These are phyloP conservation scores for Actenoides hombroni DNA, from an alignment of 2,113 vertebrate genomes.

Conservation along the genomic window DNA sequence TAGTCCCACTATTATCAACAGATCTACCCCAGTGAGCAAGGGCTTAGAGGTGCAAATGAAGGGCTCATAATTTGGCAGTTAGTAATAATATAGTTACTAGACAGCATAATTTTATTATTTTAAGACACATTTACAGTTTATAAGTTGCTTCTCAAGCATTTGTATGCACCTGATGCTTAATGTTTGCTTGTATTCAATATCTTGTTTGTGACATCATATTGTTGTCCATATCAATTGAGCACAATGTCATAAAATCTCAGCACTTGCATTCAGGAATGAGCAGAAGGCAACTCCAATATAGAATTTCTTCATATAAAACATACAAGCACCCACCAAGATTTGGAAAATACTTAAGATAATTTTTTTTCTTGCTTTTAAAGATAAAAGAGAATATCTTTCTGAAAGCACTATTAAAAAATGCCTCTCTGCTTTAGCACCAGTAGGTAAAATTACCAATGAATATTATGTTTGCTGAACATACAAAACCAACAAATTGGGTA, in stretches of 20 bases:
- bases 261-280: background rate
- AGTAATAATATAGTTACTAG: background rate
- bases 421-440: background rate
- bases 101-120: background rate
- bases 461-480: background rate
- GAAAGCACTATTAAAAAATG: background rate
- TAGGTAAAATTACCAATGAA: background rate
- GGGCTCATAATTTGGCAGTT: background rate
- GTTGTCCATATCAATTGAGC: background rate
- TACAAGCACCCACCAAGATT: fast-evolving
- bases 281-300: background rate
- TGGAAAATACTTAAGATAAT: background rate
- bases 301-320: background rate
- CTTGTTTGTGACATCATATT: background rate
- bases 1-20: background rate
- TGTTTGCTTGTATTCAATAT: background rate
- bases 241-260: background rate
- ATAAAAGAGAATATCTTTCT: background rate
- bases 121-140: background rate
- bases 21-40: background rate
- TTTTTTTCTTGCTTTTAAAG: background rate
- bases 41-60: background rate
- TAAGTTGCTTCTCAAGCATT: background rate
- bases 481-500: background rate
- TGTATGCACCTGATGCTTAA: background rate